Percentiles rank a stretch among this genome's conserved stretches.
phyloP scores from a whole-genome alignment of 2,797 vertebrate genomes.

The Poecilia gillii region DNA sequence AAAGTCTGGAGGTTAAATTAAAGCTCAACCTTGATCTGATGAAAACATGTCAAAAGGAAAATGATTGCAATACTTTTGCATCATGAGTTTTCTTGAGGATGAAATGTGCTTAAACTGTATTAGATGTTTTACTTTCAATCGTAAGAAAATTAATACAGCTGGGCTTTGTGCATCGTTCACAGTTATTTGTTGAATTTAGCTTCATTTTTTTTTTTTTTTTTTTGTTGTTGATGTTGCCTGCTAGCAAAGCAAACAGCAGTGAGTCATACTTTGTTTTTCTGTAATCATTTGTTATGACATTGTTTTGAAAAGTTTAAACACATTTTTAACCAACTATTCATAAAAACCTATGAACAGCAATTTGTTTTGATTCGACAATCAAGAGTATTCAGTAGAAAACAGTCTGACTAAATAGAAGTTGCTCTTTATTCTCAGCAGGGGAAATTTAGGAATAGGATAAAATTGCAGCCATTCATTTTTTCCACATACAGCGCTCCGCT shows the following conservation, averaged over 20 bases:
- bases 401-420: constrained; percentile 13
- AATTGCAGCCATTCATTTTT: constrained; percentile 11
- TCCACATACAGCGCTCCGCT: constrained; percentile 7
- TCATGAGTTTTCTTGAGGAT: neutral
- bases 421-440: constrained; percentile 31
- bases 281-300: constrained; percentile 9
- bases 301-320: constrained; percentile 17
- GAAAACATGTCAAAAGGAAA: neutral
- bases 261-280: neutral
- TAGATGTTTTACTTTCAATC: neutral
- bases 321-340: constrained; percentile 23
- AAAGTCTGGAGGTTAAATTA: constrained; percentile 7
- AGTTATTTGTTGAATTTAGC: constrained; percentile 5
- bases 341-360: constrained; percentile 26
- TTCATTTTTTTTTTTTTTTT: neutral
- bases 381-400: constrained; percentile 15
- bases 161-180: neutral
- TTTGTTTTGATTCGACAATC: constrained; percentile 42
- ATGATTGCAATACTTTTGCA: constrained; percentile 1
- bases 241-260: neutral
- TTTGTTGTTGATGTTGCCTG: neutral
- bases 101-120: neutral
- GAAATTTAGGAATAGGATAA: constrained; percentile 16
- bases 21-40: constrained; percentile 11
- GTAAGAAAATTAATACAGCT: neutral